phyloP scores from a whole-genome alignment of 23 tunicate genomes.

The Pegea sp. region DNA sequence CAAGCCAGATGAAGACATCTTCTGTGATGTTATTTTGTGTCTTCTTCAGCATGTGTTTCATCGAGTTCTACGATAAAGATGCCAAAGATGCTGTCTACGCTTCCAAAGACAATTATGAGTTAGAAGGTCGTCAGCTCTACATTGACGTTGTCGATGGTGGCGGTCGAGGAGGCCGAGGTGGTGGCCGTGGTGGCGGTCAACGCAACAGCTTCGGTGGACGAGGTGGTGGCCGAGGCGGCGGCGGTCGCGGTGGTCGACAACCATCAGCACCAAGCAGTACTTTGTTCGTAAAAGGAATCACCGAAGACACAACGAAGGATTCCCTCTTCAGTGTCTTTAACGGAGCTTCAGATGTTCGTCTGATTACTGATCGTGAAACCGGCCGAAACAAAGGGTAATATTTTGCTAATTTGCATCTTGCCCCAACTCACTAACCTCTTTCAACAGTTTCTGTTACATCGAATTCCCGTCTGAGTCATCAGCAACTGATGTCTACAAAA shows the following conservation, averaged over 20 bases:
- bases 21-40: background rate
- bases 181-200: constrained; percentile 12
- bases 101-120: constrained; percentile 35
- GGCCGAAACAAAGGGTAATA: constrained; percentile 53
- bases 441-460: constrained; percentile 43
- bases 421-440: background rate
- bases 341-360: constrained; percentile 57
- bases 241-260: constrained; percentile 7
- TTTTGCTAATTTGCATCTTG: background rate
- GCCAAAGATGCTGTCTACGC: constrained; percentile 23
- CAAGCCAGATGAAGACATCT: no score
- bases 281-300: constrained; percentile 62
- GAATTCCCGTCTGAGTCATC: constrained; percentile 33
- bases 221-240: constrained; percentile 20
- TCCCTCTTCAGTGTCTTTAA: constrained; percentile 17
- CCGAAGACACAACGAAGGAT: constrained; percentile 47
- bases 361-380: constrained; percentile 47
- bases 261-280: constrained; percentile 42
- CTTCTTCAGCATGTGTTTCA: constrained; percentile 38
- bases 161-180: constrained; percentile 22
- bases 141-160: constrained; percentile 21
- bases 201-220: constrained; percentile 23
- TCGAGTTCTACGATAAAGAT: constrained; percentile 41
- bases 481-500: constrained; percentile 25
- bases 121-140: constrained; percentile 35